Evolutionary conservation across 35 echinoderm and acorn worm species (phyloP).

Genomic region (Apostichopus californicus): DNA sequence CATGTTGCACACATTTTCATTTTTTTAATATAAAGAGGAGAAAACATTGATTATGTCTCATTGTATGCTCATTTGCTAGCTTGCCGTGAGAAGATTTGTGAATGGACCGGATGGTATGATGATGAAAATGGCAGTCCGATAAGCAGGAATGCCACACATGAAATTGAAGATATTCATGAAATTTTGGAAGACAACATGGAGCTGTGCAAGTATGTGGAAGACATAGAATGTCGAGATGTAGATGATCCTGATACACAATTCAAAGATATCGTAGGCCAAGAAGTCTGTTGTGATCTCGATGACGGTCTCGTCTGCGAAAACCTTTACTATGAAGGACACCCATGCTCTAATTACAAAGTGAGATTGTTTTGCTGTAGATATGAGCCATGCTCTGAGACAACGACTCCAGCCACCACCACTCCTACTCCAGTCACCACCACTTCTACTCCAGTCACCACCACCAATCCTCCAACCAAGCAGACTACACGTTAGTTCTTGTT

Average conservation of each 20-base stretch:
- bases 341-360: conserved; percentile 42
- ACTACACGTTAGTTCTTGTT: background rate
- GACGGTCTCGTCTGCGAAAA: conserved; percentile 48
- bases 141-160: conserved; percentile 25
- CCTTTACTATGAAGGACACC: conserved; percentile 40
- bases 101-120: conserved; percentile 49
- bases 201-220: conserved; percentile 29
- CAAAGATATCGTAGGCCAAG: conserved; percentile 34
- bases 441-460: background rate
- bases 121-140: conserved; percentile 36
- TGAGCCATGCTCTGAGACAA: background rate
- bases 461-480: background rate
- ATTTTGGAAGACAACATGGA: conserved; percentile 43
- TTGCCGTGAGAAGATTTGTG: conserved; percentile 16
- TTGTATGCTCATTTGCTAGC: background rate
- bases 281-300: conserved; percentile 37
- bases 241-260: background rate
- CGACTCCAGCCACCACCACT: background rate
- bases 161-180: conserved; percentile 48
- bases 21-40: too few relatives aligned
- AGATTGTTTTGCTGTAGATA: conserved; percentile 33
- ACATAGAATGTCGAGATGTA: conserved; percentile 34
- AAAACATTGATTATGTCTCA: too few relatives aligned
- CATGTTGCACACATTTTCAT: too few relatives aligned
- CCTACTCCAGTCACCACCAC: background rate